Conservation (phyloP, 1,140 invertebrate genomes). For the Eurytemora carolleeae region DNA sequence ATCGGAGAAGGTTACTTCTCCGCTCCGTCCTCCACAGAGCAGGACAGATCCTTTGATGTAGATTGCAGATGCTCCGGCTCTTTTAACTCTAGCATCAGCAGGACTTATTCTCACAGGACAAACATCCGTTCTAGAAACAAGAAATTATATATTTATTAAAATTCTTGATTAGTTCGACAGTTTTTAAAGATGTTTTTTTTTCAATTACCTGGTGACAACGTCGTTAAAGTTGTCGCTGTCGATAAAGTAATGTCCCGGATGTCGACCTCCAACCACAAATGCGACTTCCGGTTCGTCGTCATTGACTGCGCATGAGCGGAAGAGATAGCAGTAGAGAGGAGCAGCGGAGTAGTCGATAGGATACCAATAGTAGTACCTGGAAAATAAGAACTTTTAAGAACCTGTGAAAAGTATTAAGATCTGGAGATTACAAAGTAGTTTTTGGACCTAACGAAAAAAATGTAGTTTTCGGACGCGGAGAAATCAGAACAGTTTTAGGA, state of each 20-base stretch:
- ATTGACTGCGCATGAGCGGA: slow-evolving; percentile 6
- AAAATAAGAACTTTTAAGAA: too few species aligned
- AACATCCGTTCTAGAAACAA: background rate
- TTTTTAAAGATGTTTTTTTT: background rate
- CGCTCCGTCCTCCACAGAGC: slow-evolving; percentile 9
- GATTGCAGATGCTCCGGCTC: slow-evolving; percentile 6
- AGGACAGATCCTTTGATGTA: slow-evolving; percentile 6
- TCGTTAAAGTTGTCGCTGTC: slow-evolving; percentile 4
- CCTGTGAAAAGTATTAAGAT: too few species aligned
- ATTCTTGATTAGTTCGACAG: too few species aligned
- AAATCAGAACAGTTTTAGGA: too few species aligned
- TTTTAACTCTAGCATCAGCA: background rate
- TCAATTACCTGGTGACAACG: slow-evolving; percentile 6
- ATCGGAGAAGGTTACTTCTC: background rate
- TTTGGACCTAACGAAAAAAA: too few species aligned
- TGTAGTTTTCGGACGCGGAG: too few species aligned
- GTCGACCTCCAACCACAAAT: slow-evolving; percentile 5
- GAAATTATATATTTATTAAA: background rate
- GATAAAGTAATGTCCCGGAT: slow-evolving; percentile 14
- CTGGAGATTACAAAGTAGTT: too few species aligned
- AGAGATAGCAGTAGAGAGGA: slow-evolving; percentile 13
- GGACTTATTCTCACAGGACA: background rate
- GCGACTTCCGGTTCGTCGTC: slow-evolving; percentile 13
- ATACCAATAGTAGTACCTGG: slow-evolving; percentile 14
- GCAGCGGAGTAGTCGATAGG: slow-evolving; percentile 1